A percentile compares a stretch with the other conserved stretches of the same genome.
Evolutionary conservation across 1,140 invertebrate species (phyloP).

Genomic region (Drosophila pectinifera): DNA sequence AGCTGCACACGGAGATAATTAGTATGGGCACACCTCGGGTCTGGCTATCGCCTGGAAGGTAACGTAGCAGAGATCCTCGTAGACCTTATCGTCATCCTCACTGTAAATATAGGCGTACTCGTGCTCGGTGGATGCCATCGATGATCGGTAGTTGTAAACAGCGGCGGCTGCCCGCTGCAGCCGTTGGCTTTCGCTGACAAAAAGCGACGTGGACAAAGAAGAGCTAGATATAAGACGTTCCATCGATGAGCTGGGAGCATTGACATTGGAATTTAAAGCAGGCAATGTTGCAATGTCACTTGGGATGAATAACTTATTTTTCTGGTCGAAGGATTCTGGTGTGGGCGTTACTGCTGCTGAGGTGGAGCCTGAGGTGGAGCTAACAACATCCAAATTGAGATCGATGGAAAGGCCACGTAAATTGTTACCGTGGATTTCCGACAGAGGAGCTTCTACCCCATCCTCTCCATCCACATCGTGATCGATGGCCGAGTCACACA

Average conservation of each 20-base stretch:
- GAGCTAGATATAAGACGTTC: slow-evolving; percentile 31
- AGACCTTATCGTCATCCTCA: slow-evolving; percentile 91
- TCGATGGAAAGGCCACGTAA: slow-evolving; percentile 52
- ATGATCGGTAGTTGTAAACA: slow-evolving; percentile 77
- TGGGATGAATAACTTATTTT: neutral
- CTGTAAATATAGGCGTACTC: slow-evolving; percentile 81
- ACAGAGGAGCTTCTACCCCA: neutral
- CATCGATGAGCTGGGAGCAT: slow-evolving; percentile 1
- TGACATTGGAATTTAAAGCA: slow-evolving; percentile 1
- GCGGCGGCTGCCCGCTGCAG: slow-evolving; percentile 73
- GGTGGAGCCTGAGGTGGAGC: neutral
- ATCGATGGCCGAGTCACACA: slow-evolving; percentile 69
- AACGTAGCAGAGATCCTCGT: slow-evolving; percentile 94
- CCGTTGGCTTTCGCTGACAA: slow-evolving; percentile 68
- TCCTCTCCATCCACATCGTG: neutral
- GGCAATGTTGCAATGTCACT: neutral
- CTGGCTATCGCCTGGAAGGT: slow-evolving; percentile 88
- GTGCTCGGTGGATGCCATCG: slow-evolving; percentile 65
- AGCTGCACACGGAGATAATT: slow-evolving; percentile 23
- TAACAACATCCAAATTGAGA: slow-evolving; percentile 34
- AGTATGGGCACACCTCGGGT: slow-evolving; percentile 86
- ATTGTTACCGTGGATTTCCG: slow-evolving; percentile 22
- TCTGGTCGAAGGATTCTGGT: slow-evolving; percentile 36
- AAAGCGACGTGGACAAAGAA: slow-evolving; percentile 41
- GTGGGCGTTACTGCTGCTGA: slow-evolving; percentile 52